phyloP scores from a whole-genome alignment of 1,140 invertebrate genomes.

The Zaprionus taronus region DNA sequence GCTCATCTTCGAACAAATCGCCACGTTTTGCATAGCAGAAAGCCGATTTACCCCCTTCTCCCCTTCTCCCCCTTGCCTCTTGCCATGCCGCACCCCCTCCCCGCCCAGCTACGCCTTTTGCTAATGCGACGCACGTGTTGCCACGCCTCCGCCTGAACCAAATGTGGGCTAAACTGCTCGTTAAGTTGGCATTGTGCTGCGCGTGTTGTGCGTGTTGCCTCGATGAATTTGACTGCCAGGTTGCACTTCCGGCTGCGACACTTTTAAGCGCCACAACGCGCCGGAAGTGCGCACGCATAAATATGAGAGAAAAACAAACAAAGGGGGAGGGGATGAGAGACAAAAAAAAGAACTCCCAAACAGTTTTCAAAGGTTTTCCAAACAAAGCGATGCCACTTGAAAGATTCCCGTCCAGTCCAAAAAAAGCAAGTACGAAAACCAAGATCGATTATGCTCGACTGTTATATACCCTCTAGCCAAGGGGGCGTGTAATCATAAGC shows the following conservation, averaged over 20 bases:
- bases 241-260: conserved; percentile 78
- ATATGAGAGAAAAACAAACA: conserved; percentile 15
- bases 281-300: conserved; percentile 64
- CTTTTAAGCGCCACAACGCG: conserved; percentile 61
- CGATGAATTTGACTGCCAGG: conserved; percentile 67
- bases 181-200: conserved; percentile 66
- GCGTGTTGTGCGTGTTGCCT: conserved; percentile 23
- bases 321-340: background rate
- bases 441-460: no score
- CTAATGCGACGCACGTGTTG: conserved; percentile 70
- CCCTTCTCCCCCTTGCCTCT: background rate
- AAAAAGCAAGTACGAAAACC: no score
- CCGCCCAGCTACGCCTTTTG: conserved; percentile 21
- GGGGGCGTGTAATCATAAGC: no score
- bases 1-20: conserved; percentile 48
- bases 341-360: conserved; percentile 56
- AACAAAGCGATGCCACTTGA: conserved; percentile 37
- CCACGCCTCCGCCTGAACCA: conserved; percentile 34
- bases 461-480: no score
- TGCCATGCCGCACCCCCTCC: background rate
- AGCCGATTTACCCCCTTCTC: conserved; percentile 12
- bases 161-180: conserved; percentile 72
- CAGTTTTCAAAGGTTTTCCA: conserved; percentile 49
- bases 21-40: conserved; percentile 52
- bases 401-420: conserved; percentile 1